These are phyloP conservation scores for Ectemnius lituratus DNA, from an alignment of 2,888 invertebrate species.

Conservation along the genomic window DNA sequence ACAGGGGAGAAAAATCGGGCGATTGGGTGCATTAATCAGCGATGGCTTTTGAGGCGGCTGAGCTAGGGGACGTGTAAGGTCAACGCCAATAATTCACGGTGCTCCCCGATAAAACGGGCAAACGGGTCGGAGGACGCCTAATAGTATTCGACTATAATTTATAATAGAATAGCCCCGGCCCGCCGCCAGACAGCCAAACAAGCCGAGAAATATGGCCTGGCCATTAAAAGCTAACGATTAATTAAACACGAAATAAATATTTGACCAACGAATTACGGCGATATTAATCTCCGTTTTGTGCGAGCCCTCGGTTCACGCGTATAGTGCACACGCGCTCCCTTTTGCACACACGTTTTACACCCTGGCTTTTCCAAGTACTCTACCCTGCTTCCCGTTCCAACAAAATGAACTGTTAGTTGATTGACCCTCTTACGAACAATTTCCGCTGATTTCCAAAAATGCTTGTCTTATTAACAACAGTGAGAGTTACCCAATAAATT, in stretches of 20 bases:
- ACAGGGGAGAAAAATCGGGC: constrained; percentile 30
- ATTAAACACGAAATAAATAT: constrained; percentile 75
- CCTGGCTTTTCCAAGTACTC: too few relatives aligned
- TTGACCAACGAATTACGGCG: constrained; percentile 72
- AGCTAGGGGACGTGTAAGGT: constrained; percentile 43
- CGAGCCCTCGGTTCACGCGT: constrained; percentile 39
- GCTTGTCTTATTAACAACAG: too few relatives aligned
- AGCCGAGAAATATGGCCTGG: constrained; percentile 67
- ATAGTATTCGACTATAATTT: constrained; percentile 65
- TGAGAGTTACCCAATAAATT: too few relatives aligned
- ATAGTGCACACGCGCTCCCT: constrained; percentile 7
- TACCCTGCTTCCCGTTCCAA: too few relatives aligned
- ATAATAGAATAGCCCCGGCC: constrained; percentile 59
- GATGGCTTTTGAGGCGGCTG: constrained; percentile 28
- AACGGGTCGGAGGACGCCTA: constrained; percentile 52
- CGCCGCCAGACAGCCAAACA: constrained; percentile 57
- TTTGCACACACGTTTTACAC: too few relatives aligned
- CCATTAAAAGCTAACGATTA: constrained; percentile 75
- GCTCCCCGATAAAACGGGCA: constrained; percentile 63
- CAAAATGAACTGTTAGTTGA: too few relatives aligned
- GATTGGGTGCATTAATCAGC: constrained; percentile 34
- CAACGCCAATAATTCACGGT: constrained; percentile 55
- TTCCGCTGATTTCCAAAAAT: too few relatives aligned
- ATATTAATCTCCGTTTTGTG: constrained; percentile 73
- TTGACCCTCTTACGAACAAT: too few relatives aligned